phyloP scores from a whole-genome alignment of 2,888 invertebrate genomes.

The Aelia acuminata region DNA sequence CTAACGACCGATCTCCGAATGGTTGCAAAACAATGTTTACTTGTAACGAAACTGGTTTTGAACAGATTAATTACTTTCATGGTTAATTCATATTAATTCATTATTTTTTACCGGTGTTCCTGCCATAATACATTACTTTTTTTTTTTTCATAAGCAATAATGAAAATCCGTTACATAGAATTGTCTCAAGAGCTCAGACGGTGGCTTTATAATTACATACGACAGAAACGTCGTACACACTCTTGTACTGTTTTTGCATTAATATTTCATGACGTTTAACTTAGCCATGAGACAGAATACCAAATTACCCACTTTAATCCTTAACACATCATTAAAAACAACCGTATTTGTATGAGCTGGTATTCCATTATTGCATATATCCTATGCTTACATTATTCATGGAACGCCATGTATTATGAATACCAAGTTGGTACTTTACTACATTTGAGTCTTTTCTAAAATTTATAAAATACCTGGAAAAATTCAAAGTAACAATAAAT shows the following conservation, averaged over 20 bases:
- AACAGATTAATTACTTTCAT: background rate
- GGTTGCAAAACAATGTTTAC: no score
- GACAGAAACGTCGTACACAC: background rate
- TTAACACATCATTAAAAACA: conserved; percentile 27
- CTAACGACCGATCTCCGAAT: no score
- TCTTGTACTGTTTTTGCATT: background rate
- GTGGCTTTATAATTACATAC: background rate
- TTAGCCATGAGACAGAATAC: background rate
- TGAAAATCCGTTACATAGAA: background rate
- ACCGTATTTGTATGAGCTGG: conserved; percentile 10
- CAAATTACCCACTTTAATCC: conserved; percentile 4
- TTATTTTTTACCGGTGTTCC: background rate
- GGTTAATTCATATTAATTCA: background rate
- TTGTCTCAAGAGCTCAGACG: background rate
- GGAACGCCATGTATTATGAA: background rate
- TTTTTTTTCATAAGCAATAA: background rate
- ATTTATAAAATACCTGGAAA: background rate
- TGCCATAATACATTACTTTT: background rate
- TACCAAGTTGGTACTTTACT: background rate
- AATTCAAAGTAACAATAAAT: background rate
- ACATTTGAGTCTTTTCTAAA: background rate
- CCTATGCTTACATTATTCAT: background rate
- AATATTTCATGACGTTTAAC: background rate
- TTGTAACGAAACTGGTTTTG: no score
- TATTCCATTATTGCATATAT: background rate